Base-by-base conservation (phyloP, 2,113 vertebrate species). In the Origma solitaria region DNA sequence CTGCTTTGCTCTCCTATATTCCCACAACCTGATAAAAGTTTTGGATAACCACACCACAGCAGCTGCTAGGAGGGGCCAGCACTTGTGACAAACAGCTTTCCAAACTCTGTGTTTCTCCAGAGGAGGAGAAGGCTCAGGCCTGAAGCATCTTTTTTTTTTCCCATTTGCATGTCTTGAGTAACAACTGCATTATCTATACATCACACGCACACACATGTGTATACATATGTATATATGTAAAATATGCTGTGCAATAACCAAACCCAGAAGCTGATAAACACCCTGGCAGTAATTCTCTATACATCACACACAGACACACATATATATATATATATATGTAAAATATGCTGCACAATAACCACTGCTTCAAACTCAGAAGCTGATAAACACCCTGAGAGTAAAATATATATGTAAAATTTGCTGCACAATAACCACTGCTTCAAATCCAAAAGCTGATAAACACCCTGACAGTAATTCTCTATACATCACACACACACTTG, bases 151-250 rank as follows among this genome's bases (percentile, higher is more conserved):
- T 50, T 70, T 30, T 37, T 38, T 40, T 33, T 42, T 58, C 35
- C 40, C 24, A 10, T 73, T 77, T 62, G 22, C 15, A 57, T 27
- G 7, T 40, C 18, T 6, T 9, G 17, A 77, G 13, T 35, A 45
- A 30, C 6, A 73, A 18, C 45, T 76, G 47, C 38, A 27, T 35
- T 58, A 24, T 7, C 25, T 6, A 20, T 9, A 15, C 10, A 38
- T 38, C 8, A 33, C 0, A 38, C 28, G 49, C 8, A 16, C 5
- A 16, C 6, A 54, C 5, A 23, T 6, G 21, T 2, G 9, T 1
- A 45, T 16, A 33, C 4, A 22, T 2, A 9, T 14, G 18, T 24
- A 9, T 37, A 23, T 18, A 49, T 19, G 27, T 12, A 60, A 5
- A 5, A n/a, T n/a, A n/a, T n/a, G n/a, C n/a, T n/a, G n/a, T n/a